Percentiles rank a stretch among this genome's conserved stretches.
phyloP scores from a whole-genome alignment of 1,140 invertebrate genomes.

The Tetragonula clypearis region DNA sequence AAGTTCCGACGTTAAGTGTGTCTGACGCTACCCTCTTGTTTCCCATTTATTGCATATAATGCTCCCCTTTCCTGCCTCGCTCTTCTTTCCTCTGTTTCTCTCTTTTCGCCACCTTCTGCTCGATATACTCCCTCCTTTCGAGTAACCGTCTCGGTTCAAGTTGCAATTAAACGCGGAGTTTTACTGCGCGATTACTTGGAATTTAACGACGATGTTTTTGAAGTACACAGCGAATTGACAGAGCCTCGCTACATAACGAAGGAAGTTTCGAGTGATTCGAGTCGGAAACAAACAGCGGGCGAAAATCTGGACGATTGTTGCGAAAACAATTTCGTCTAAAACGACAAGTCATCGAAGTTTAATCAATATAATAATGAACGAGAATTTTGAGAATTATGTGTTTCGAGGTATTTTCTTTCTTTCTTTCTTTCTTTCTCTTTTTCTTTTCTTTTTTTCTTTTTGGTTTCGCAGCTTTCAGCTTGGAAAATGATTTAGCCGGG shows the following conservation, averaged over 20 bases:
- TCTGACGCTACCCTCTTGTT: conserved; percentile 67
- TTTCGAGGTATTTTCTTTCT: not conserved
- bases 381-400: not conserved
- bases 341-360: not conserved
- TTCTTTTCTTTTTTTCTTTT: too few species aligned
- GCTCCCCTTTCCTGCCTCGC: conserved; percentile 41
- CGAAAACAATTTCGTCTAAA: too few species aligned
- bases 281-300: not conserved
- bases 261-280: not conserved
- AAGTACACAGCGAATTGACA: not conserved
- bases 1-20: conserved; percentile 68
- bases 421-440: not conserved
- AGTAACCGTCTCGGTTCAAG: not conserved
- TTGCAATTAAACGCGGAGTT: not conserved
- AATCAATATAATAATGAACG: not conserved
- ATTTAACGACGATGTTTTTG: not conserved
- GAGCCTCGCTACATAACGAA: not conserved
- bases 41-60: conserved; percentile 64
- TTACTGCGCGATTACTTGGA: too few species aligned
- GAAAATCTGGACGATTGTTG: not conserved
- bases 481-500: not conserved
- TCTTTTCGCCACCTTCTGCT: too few species aligned
- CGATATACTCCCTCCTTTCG: not conserved
- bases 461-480: too few species aligned
- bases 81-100: too few species aligned